Evolutionary conservation across 2,113 vertebrate genomes (phyloP).

Genomic region (Rhinichthys klamathensis): DNA sequence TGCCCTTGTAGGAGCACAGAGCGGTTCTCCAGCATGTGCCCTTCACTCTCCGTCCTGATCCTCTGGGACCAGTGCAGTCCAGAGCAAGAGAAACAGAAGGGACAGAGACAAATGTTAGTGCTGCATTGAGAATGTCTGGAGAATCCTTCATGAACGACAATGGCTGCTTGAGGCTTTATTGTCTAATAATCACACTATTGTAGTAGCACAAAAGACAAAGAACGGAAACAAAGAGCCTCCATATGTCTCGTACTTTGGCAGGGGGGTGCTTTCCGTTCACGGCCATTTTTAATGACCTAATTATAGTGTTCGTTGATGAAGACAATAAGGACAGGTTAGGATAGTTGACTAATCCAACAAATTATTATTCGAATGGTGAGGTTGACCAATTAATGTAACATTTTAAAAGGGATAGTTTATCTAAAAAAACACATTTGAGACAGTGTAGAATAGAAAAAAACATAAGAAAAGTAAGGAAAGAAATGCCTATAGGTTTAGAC

Average conservation of each 20-base stretch:
- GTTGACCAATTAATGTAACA: not conserved
- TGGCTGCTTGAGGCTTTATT: constrained; percentile 9
- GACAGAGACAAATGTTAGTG: constrained; percentile 37
- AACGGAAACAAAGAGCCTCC: constrained; percentile 20
- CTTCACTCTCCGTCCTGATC: constrained; percentile 7
- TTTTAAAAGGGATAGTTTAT: not conserved
- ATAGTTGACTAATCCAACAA: not conserved
- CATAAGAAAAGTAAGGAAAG: not conserved
- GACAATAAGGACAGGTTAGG: constrained; percentile 6
- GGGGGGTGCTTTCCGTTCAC: constrained; percentile 28
- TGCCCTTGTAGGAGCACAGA: constrained; percentile 57
- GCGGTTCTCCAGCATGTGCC: constrained; percentile 60
- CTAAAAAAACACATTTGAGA: not conserved
- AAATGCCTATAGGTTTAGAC: not conserved
- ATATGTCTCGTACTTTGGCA: constrained; percentile 26
- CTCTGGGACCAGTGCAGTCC: constrained; percentile 28
- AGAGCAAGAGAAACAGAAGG: constrained; percentile 25
- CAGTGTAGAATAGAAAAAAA: too few relatives aligned
- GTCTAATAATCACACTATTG: constrained; percentile 3
- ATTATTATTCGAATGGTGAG: not conserved
- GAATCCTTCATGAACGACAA: constrained; percentile 10
- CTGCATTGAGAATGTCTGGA: constrained; percentile 25
- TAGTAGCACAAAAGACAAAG: constrained; percentile 20
- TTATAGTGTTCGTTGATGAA: constrained; percentile 13
- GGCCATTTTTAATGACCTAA: constrained; percentile 30